Evolutionary conservation across 2,888 invertebrate genomes (phyloP).

Genomic region (Griposia aprilina): DNA sequence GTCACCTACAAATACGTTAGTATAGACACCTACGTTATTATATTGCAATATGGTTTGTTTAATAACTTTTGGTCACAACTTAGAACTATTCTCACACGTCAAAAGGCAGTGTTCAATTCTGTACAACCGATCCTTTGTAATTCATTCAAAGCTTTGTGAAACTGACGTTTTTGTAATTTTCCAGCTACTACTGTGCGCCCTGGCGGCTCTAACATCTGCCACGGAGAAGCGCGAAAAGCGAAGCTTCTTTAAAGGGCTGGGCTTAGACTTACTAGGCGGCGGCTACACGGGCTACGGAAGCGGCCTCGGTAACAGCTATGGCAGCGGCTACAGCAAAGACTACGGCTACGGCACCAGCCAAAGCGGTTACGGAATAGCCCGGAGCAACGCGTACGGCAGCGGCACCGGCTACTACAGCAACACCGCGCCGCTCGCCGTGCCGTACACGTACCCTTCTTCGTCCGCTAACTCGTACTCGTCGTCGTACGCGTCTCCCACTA

Average conservation of each 20-base stretch:
- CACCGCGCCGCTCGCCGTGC: conserved; percentile 24
- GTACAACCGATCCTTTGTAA: not conserved
- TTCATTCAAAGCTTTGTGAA: not conserved
- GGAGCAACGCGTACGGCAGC: conserved; percentile 53
- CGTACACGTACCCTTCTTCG: conserved; percentile 20
- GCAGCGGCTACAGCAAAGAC: conserved; percentile 27
- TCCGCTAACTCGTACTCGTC: conserved; percentile 16
- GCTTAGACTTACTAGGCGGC: conserved; percentile 40
- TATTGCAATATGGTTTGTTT: not conserved
- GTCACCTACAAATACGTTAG: no score
- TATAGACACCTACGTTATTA: not conserved
- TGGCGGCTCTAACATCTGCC: conserved; percentile 69
- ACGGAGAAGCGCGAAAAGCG: conserved; percentile 75
- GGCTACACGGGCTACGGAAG: conserved; percentile 55
- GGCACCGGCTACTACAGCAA: conserved; percentile 47
- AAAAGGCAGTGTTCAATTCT: not conserved
- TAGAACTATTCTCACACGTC: not conserved
- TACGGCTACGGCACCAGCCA: conserved; percentile 37
- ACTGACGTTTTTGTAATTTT: conserved; percentile 9
- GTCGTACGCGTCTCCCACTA: conserved; percentile 22
- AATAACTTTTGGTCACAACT: not conserved
- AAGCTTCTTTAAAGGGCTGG: conserved; percentile 63
- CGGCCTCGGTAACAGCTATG: conserved; percentile 33
- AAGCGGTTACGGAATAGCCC: conserved; percentile 39
- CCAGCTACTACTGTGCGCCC: conserved; percentile 68